These are phyloP conservation scores for Coptotermes formosanus DNA, from an alignment of 1,140 invertebrate genomes.

Conservation along the genomic window DNA sequence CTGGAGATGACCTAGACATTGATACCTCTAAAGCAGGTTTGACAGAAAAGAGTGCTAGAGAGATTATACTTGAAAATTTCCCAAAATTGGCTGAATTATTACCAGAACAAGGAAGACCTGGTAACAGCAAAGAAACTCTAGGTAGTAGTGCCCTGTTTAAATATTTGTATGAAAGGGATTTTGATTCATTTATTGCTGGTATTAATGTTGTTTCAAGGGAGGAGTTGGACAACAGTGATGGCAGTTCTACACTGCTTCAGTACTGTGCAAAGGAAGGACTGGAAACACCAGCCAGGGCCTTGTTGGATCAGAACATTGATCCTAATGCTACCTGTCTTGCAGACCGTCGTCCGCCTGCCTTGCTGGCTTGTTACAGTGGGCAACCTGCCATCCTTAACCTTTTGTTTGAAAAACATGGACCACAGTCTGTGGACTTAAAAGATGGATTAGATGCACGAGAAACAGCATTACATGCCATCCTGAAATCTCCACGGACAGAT, in stretches of 20 bases:
- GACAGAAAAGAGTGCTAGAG: neutral
- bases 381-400: neutral
- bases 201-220: neutral
- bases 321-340: neutral
- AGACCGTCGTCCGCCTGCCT: neutral
- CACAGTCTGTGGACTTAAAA: neutral
- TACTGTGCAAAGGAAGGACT: constrained; percentile 4
- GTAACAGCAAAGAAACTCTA: neutral
- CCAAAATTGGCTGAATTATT: constrained; percentile 14
- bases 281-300: neutral
- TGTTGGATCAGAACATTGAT: neutral
- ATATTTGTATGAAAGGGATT: neutral
- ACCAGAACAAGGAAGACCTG: neutral
- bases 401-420: neutral
- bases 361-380: constrained; percentile 11
- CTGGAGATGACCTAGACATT: neutral
- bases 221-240: neutral
- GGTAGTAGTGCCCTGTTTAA: neutral
- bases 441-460: neutral
- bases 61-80: neutral
- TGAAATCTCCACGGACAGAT: neutral
- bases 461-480: constrained; percentile 18
- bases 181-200: neutral
- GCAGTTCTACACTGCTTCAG: constrained; percentile 18
- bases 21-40: neutral